Evolutionary conservation across 2,888 invertebrate species (phyloP), one percentile per base, ranked within the genome.

Genomic region (Meliscaeva auricollis): DNA sequence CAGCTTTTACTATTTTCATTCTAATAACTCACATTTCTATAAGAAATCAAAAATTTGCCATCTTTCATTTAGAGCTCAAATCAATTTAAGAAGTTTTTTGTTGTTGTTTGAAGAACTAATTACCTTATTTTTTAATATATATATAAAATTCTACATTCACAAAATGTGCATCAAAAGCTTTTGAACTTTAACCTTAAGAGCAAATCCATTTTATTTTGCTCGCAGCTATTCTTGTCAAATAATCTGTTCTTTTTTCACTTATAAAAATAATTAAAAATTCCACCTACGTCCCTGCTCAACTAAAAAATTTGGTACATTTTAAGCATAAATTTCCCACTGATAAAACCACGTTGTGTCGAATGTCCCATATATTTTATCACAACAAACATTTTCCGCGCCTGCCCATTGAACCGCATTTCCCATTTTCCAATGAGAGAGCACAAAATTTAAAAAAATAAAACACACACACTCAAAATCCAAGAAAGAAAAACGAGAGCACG

Each of bases 361-460:
- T 85, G 41, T 76, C 76, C 81, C 80, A n/a, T n/a, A 73, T 15
- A 69, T 81, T 73, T 85, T 77, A 85, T 85, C 85, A 85, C 85
- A 85, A 85, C 85, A 85, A 81, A 85, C 81, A 81, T 81, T 81
- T 85, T 64, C 64, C 77, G 85, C 85, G 77, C 85, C 62, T 85
- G 85, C 81, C 17, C 76, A 76, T 11, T 81, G 1, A 9, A 38
- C 30, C 15, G 30, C 60, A 48, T 73, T 85, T 77, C 73, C 85
- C 72, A 60, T 85, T 85, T 85, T 85, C 85, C 85, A 85, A 73
- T 26, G 81, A 85, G 81, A 85, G 81, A 11, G 9, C 6, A 30
- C 26, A 15, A 50, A 70, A 54, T 35, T n/a, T 50, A 79, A 35
- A 35, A 35, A 54, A 75, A 56, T 44, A 60, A 9, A 58, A 58